These are phyloP conservation scores for Aphis gossypii DNA, from an alignment of 1,140 invertebrate species.

Conservation along the genomic window DNA sequence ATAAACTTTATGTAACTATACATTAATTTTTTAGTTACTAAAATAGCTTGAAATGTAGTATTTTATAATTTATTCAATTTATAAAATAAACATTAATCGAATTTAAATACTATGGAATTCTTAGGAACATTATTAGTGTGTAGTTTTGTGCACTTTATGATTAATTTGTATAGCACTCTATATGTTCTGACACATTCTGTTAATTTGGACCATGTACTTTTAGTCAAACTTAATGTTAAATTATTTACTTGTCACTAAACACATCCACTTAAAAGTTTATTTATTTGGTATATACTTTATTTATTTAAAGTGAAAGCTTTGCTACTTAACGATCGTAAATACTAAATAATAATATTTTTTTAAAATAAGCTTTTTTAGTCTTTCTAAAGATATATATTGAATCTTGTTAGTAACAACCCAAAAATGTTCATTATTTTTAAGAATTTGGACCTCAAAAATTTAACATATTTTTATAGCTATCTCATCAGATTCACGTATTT, in stretches of 20 bases:
- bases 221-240: constrained; percentile 9
- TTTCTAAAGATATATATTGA: not conserved
- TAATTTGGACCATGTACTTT: not conserved
- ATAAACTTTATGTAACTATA: too few relatives aligned
- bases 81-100: not conserved
- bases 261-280: constrained; percentile 19
- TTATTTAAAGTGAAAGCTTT: constrained; percentile 12
- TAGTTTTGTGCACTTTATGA: not conserved
- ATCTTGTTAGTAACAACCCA: not conserved
- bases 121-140: not conserved
- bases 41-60: not conserved
- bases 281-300: constrained; percentile 12
- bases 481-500: not conserved
- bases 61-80: not conserved
- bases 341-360: constrained; percentile 24
- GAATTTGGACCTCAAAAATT: not conserved
- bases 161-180: not conserved
- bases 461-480: not conserved
- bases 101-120: not conserved
- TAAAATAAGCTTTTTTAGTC: not conserved
- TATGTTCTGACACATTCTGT: not conserved
- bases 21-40: not conserved
- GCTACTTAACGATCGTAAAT: constrained; percentile 1
- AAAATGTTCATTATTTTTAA: not conserved
- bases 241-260: constrained; percentile 16